Conservation (phyloP, 2,888 invertebrate species). For the Brassicogethes aeneus region DNA sequence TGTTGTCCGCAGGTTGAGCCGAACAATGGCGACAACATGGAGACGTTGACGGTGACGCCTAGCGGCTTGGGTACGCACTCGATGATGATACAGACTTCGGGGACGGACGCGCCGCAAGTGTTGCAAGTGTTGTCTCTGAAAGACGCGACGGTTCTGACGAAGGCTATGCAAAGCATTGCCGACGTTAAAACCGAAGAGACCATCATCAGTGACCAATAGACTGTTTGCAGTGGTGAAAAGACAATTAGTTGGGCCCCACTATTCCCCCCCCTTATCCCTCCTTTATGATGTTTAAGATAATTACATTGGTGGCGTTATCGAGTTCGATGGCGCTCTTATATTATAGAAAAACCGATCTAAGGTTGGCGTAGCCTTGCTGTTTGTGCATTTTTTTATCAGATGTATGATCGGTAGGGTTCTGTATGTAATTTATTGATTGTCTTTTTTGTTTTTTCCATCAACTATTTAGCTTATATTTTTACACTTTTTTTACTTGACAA, state of each 20-base stretch:
- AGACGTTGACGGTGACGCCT: slow-evolving; percentile 63
- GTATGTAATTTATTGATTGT: no score
- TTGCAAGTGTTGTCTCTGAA: slow-evolving; percentile 79
- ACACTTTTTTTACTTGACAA: no score
- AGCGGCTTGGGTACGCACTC: slow-evolving; percentile 63
- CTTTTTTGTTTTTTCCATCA: no score
- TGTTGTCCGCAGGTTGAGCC: slow-evolving; percentile 65
- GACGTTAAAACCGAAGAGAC: slow-evolving; percentile 67
- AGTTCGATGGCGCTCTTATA: background rate
- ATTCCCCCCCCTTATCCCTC: no score
- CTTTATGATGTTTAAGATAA: no score
- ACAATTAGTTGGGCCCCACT: no score
- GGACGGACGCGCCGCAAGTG: slow-evolving; percentile 66
- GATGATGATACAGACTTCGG: slow-evolving; percentile 68
- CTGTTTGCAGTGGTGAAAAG: no score
- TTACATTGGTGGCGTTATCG: background rate
- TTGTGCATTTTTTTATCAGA: no score
- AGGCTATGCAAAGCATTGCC: slow-evolving; percentile 64
- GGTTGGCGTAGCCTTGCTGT: no score
- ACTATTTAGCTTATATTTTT: no score
- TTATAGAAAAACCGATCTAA: no score
- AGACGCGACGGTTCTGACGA: slow-evolving; percentile 72
- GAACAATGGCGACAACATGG: slow-evolving; percentile 59
- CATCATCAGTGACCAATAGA: slow-evolving; percentile 42
- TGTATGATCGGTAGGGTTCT: no score